phyloP scores from a whole-genome alignment of 2,113 vertebrate species.

The Lanius ludovicianus region DNA sequence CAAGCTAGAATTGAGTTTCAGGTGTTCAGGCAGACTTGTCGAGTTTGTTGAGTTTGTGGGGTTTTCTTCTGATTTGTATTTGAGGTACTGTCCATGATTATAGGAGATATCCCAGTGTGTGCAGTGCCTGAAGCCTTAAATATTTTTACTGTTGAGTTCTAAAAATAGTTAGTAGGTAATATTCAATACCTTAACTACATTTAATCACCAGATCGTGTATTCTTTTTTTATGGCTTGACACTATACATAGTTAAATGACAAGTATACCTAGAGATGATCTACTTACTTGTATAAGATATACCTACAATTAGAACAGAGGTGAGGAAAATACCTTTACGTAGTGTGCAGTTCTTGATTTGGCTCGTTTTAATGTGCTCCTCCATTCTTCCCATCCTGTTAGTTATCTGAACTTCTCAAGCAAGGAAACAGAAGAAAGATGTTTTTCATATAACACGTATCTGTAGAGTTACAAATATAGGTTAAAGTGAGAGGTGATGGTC shows the following conservation, averaged over 20 bases:
- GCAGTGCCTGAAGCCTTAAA: background rate
- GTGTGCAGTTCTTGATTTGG: background rate
- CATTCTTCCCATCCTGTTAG: background rate
- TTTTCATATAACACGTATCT: background rate
- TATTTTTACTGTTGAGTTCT: background rate
- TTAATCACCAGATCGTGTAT: background rate
- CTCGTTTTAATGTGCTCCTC: background rate
- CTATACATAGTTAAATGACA: background rate
- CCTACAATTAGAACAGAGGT: background rate
- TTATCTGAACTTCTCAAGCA: background rate
- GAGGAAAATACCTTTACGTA: background rate
- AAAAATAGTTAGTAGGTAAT: background rate
- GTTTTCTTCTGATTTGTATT: background rate
- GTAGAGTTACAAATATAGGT: background rate
- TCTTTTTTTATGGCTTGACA: background rate
- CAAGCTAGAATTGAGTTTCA: background rate
- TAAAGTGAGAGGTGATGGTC: background rate
- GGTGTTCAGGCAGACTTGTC: background rate
- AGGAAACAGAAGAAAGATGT: background rate
- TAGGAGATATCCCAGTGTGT: background rate
- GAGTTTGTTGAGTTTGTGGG: background rate
- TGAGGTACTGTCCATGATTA: rapidly evolving
- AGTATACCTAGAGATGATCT: background rate
- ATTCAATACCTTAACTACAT: background rate
- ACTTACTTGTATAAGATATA: background rate